Evolutionary conservation across 2,797 vertebrate genomes (phyloP), one percentile per base, ranked within the genome.

Genomic region (Gymnocypris eckloni): DNA sequence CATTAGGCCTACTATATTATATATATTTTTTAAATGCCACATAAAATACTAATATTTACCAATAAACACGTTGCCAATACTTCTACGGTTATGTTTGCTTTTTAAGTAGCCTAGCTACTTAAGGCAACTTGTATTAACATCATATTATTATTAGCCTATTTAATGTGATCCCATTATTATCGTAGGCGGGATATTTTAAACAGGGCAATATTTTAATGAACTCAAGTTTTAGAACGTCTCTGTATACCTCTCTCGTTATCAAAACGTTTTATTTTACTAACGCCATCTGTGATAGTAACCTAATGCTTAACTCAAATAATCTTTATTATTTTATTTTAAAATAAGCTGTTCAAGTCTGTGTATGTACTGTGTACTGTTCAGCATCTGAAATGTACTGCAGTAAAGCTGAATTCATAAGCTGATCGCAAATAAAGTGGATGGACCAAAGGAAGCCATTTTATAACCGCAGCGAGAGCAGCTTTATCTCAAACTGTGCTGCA

Each of bases 361-460:
- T n/a, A n/a, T n/a, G n/a, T n/a, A n/a, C n/a, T n/a, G n/a, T n/a
- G n/a, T n/a, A n/a, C n/a, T n/a, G 33, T 33, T 33, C 16, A 48
- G 3, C 56, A 12, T 18, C 3, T 39, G 15, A 78, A 64, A 79
- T 28, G n/a, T 16, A 25, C 56, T 2, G 13, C 39, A 11, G 15
- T 18, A 64, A 61, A 79, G 15, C 77, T 12, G 56, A 79, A 45
- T 66, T 79, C 59, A 48, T 79, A 66, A 79, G 16, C 56, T 79
- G 72, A 83, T 37, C 41, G 78, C 86, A 87, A 84, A 89, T 81
- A 82, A 89, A 69, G 82, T 84, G 90, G 86, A 90, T 89, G 87
- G 87, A 73, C 28, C 73, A 78, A 86, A 89, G 92, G 94, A 93
- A 94, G 94, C 93, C 94, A 95, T 95, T 94, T 94, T 94, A 91